A percentile compares a stretch with the other conserved stretches of the same genome.
Conservation (phyloP, 2,113 vertebrate species). For the Petromus typicus region DNA sequence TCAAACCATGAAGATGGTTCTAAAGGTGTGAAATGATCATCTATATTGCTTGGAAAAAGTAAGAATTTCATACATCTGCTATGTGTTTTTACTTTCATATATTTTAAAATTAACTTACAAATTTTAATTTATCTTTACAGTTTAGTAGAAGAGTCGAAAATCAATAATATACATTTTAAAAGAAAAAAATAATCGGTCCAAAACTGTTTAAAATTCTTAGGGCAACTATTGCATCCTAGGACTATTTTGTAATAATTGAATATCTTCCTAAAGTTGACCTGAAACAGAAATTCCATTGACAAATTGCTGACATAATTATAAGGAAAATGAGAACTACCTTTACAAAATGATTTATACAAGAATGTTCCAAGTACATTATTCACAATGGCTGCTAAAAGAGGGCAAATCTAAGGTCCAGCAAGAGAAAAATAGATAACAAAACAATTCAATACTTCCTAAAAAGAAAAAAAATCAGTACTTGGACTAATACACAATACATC, state of each 20-base stretch:
- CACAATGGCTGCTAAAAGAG: not conserved
- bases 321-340: not conserved
- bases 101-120: not conserved
- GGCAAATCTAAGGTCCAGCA: not conserved
- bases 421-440: conserved; percentile 12
- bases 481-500: not conserved
- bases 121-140: conserved; percentile 19
- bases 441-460: not conserved
- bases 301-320: conserved; percentile 1
- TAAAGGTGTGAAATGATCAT: not conserved
- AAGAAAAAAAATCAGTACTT: not conserved
- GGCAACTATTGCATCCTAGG: not conserved
- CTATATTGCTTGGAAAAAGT: not conserved
- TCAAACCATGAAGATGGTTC: not conserved
- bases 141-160: not conserved
- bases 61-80: not conserved
- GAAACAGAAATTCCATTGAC: not conserved
- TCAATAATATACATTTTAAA: not conserved
- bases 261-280: not conserved
- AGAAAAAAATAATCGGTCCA: conserved; percentile 7
- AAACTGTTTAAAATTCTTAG: not conserved
- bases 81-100: not conserved
- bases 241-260: conserved; percentile 1
- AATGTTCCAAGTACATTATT: not conserved
- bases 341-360: not conserved